phyloP scores from a whole-genome alignment of 2,888 invertebrate species.

The Corbicula japonica region DNA sequence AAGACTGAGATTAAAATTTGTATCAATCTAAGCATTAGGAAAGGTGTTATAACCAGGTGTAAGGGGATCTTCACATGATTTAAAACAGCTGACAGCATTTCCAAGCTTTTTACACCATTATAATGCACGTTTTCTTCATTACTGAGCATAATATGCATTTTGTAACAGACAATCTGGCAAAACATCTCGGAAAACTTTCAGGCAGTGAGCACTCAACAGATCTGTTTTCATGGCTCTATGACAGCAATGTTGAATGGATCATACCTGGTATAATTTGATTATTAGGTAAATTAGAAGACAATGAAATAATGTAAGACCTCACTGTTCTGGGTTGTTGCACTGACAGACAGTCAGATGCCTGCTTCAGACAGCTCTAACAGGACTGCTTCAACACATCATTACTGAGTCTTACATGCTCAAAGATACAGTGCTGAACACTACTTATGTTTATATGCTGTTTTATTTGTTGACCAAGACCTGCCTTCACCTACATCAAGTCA shows the following conservation, averaged over 20 bases:
- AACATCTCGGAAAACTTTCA: not conserved
- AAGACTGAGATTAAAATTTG: too few species aligned
- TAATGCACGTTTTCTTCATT: constrained; percentile 33
- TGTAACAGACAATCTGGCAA: constrained; percentile 5
- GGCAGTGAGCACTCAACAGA: not conserved
- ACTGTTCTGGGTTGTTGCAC: not conserved
- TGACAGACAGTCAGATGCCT: constrained; percentile 1
- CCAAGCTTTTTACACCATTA: constrained; percentile 15
- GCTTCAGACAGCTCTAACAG: too few species aligned
- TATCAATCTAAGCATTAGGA: too few species aligned
- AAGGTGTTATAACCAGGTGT: constrained; percentile 32
- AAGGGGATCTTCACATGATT: constrained; percentile 1
- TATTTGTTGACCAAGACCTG: too few species aligned
- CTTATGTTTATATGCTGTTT: too few species aligned
- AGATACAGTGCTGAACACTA: too few species aligned
- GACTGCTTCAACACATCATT: too few species aligned
- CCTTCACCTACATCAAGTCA: too few species aligned
- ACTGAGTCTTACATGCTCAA: too few species aligned
- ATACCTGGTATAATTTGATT: constrained; percentile 11
- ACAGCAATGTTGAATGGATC: not conserved
- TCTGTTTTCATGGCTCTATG: constrained; percentile 5
- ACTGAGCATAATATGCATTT: constrained; percentile 35
- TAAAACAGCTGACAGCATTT: constrained; percentile 7
- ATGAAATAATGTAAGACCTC: constrained; percentile 2
- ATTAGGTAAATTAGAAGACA: constrained; percentile 16